phyloP scores from a whole-genome alignment of 1,140 invertebrate species.

The Ceratitis capitata region DNA sequence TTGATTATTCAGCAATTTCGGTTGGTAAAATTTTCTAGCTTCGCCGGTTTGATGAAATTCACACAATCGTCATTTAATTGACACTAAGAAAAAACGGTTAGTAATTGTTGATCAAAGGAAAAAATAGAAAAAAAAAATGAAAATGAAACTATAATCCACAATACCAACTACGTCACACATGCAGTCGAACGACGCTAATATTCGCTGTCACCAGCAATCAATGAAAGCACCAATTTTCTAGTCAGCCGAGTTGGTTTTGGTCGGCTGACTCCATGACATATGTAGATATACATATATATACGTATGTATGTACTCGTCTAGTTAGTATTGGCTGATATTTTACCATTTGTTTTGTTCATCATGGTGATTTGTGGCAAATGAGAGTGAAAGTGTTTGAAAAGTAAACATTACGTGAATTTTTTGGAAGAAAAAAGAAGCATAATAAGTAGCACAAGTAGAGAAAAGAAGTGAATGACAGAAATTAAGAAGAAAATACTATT shows the following conservation, averaged over 20 bases:
- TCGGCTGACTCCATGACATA: neutral
- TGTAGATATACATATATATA: neutral
- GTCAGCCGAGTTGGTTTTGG: neutral
- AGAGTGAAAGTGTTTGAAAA: neutral
- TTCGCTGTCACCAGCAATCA: neutral
- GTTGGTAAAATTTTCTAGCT: neutral
- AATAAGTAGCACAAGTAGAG: neutral
- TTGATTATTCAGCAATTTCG: neutral
- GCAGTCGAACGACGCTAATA: too few relatives aligned
- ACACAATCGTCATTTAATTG: constrained; percentile 3
- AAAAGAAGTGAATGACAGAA: neutral
- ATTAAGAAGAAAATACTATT: neutral
- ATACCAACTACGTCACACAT: neutral
- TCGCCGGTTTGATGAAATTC: neutral
- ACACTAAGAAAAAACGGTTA: neutral
- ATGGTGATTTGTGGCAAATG: neutral
- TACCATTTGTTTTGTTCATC: neutral
- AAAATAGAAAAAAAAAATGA: neutral
- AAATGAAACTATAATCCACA: neutral
- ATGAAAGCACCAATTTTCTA: neutral
- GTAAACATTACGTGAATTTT: neutral
- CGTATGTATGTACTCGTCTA: neutral
- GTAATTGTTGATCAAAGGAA: neutral
- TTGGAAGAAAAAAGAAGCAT: neutral
- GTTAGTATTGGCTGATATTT: too few relatives aligned